phyloP scores from a whole-genome alignment of 2,797 vertebrate genomes.

The Sebastes minor region DNA sequence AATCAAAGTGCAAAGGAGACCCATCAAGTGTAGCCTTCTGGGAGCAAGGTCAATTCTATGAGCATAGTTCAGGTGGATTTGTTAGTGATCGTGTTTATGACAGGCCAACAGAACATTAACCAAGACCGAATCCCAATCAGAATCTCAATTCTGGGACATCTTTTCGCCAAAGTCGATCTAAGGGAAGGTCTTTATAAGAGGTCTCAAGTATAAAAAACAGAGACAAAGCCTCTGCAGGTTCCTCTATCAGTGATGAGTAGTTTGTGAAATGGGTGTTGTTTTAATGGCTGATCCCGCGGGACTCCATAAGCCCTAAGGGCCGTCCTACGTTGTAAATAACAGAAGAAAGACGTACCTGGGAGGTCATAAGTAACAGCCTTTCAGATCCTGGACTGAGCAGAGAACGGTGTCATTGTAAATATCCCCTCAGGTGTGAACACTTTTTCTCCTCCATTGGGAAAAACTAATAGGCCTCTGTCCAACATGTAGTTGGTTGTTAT shows the following conservation, averaged over 20 bases:
- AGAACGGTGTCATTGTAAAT: not conserved
- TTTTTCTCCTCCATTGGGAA: not conserved
- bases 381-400: not conserved
- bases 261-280: not conserved
- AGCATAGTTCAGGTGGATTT: not conserved
- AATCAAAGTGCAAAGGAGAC: not conserved
- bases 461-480: not conserved
- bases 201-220: not conserved
- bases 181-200: not conserved
- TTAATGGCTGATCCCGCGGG: not conserved
- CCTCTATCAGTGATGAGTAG: not conserved
- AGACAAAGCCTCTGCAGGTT: not conserved
- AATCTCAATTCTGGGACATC: not conserved
- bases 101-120: not conserved
- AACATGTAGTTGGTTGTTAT: not conserved
- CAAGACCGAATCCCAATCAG: not conserved
- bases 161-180: not conserved
- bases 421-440: not conserved
- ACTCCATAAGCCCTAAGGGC: not conserved
- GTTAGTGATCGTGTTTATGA: not conserved
- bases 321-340: not conserved
- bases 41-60: not conserved
- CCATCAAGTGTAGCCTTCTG: not conserved
- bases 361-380: not conserved
- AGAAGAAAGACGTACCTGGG: not conserved